Evolutionary conservation across 2,888 invertebrate genomes (phyloP).

Genomic region (Andrena chrysosceles): DNA sequence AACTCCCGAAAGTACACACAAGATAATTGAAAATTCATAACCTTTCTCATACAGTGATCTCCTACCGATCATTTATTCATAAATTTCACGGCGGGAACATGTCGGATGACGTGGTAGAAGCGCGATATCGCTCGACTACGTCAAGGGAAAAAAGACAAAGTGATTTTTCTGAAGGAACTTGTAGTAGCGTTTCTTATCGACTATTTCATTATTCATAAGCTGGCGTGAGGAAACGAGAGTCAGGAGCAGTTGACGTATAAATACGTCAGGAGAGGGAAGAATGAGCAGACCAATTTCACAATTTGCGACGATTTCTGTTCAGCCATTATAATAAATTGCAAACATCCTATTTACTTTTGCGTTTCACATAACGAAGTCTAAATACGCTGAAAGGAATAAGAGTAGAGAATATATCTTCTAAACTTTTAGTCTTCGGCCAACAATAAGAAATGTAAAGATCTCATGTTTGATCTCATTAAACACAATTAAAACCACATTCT

Average conservation of each 20-base stretch:
- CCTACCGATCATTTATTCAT: constrained; percentile 28
- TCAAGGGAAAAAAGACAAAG: constrained; percentile 9
- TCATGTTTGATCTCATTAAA: background rate
- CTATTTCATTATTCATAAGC: constrained; percentile 17
- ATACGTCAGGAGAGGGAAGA: background rate
- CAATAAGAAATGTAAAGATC: background rate
- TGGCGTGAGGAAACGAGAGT: background rate
- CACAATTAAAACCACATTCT: background rate
- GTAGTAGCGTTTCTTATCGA: constrained; percentile 14
- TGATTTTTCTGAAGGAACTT: constrained; percentile 20
- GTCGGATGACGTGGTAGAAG: constrained; percentile 9
- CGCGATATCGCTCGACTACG: background rate
- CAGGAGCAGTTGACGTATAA: constrained; percentile 12
- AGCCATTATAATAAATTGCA: background rate
- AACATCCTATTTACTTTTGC: background rate
- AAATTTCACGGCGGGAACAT: constrained; percentile 12
- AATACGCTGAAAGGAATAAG: background rate
- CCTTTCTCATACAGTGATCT: background rate
- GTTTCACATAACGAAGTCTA: background rate
- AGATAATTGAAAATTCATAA: constrained; percentile 29
- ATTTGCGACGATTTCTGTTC: background rate
- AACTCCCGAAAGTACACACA: background rate
- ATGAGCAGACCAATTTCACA: background rate
- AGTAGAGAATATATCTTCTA: too few relatives aligned
- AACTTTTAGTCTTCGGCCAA: background rate